These are phyloP conservation scores for Cyclopterus lumpus DNA, from an alignment of 2,797 vertebrate genomes.

Conservation along the genomic window DNA sequence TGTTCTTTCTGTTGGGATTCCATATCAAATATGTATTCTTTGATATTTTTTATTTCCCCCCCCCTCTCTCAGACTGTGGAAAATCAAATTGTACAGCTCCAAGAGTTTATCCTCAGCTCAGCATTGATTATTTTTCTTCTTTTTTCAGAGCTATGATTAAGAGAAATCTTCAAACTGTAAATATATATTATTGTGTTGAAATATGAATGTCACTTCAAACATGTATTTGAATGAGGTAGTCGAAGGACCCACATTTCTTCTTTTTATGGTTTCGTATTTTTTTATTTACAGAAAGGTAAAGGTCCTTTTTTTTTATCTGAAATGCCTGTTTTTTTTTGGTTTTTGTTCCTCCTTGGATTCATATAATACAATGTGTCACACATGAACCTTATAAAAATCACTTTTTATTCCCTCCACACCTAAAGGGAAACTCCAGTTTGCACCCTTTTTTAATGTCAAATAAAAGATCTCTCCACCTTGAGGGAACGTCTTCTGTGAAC, in stretches of 20 bases:
- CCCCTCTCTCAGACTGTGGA: slow-evolving; percentile 75
- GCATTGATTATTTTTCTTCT: slow-evolving; percentile 54
- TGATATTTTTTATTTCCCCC: slow-evolving; percentile 46
- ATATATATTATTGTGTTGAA: slow-evolving; percentile 86
- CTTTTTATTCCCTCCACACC: slow-evolving; percentile 87
- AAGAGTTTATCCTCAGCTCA: slow-evolving; percentile 77
- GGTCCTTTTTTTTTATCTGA: slow-evolving; percentile 73
- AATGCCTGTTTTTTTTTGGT: slow-evolving; percentile 74
- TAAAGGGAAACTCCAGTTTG: slow-evolving; percentile 89
- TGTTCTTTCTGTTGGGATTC: slow-evolving; percentile 73
- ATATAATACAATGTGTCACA: slow-evolving; percentile 82
- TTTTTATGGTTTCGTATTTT: slow-evolving; percentile 80
- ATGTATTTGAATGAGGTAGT: slow-evolving; percentile 86
- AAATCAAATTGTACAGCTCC: slow-evolving; percentile 83
- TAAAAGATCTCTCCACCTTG: slow-evolving; percentile 90
- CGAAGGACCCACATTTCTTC: slow-evolving; percentile 79
- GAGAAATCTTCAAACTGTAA: slow-evolving; percentile 84
- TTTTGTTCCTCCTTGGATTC: slow-evolving; percentile 72
- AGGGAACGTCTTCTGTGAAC: slow-evolving; percentile 51
- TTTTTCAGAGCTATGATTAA: slow-evolving; percentile 80
- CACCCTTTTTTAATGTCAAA: slow-evolving; percentile 97
- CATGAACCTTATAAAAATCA: slow-evolving; percentile 84
- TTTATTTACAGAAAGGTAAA: slow-evolving; percentile 83
- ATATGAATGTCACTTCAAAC: slow-evolving; percentile 88
- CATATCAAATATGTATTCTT: slow-evolving; percentile 71